Evolutionary conservation across 2,113 vertebrate genomes (phyloP).

Genomic region (Dicerorhinus sumatrensis): DNA sequence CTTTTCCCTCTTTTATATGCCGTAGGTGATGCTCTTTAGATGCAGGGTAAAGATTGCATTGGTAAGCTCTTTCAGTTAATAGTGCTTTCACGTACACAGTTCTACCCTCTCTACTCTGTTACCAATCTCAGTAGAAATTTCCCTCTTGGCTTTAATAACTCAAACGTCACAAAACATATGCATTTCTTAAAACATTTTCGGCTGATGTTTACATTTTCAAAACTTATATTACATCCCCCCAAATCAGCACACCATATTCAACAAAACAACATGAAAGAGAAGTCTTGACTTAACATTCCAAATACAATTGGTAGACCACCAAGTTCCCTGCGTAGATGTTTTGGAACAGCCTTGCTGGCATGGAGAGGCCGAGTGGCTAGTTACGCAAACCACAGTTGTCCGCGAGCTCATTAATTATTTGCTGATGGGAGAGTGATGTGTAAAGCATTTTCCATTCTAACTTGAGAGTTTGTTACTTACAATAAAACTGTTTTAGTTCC

Average conservation of each 20-base stretch:
- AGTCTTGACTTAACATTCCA: not conserved
- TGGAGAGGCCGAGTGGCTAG: not conserved
- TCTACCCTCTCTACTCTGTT: not conserved
- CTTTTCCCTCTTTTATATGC: not conserved
- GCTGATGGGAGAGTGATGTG: not conserved
- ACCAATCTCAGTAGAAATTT: conserved; percentile 23
- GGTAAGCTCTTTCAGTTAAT: not conserved
- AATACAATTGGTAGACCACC: not conserved
- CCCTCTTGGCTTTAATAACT: not conserved
- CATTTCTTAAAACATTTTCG: not conserved
- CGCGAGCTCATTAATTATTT: not conserved
- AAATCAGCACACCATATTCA: not conserved
- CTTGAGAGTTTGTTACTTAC: not conserved
- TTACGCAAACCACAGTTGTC: not conserved
- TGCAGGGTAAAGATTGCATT: not conserved
- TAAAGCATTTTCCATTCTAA: conserved; percentile 17
- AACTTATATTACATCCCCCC: not conserved
- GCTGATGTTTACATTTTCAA: not conserved
- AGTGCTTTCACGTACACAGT: not conserved
- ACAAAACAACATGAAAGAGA: conserved; percentile 3
- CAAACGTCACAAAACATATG: not conserved
- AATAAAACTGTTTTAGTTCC: not conserved
- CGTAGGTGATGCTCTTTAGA: not conserved
- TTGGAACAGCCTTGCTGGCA: not conserved
- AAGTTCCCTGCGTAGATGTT: not conserved